Base-by-base conservation (phyloP, 2,888 invertebrate genomes). In the Taenaris catops region DNA sequence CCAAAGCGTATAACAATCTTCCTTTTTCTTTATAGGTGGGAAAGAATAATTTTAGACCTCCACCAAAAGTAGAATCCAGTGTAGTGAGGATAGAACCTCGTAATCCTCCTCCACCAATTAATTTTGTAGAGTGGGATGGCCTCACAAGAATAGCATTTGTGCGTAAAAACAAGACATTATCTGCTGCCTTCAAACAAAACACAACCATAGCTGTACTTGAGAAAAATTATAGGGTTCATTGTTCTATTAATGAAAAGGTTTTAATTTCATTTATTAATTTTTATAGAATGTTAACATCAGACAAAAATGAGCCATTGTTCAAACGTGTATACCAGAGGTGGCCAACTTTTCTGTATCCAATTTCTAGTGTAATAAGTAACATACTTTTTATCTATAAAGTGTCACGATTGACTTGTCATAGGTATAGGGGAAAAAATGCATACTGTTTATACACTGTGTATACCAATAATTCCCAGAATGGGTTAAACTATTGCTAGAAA, bases 111-210 rank as follows among this genome's bases (percentile, higher is more conserved):
- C 99, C 99, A 3, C 94, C 96, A 0, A 94, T 99, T 4, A 95
- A 97, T 69, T 99, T 96, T 75, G 91, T 94, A 53, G 99, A 99
- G 86, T 99, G 99, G 99, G 99, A 99, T 87, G 98, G 99, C 4
- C 81, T 99, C 17, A 95, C 98, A 0, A 90, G 99, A 55, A 96
- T 99, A 58, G 96, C 94, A 14, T 99, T 99, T 84, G 91, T 94
- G 0, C 90, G 99, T 38, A 99, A 99, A 80, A 99, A 99, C 75
- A 99, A 98, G 90, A 98, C 98, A 1, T 80, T 99, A 12, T 90
- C 93, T 11, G 95, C 98, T 18, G 91, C 92, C 14, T 99, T 99
- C 69, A 95, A 94, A 78, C 96, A 95, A 55, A 91, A 92, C 6
- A 90, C 96, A 9, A 96, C 97, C 1, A 69, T 95, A 48, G 91